phyloP scores from a whole-genome alignment of 2,888 invertebrate species.

The Rhagium mordax region DNA sequence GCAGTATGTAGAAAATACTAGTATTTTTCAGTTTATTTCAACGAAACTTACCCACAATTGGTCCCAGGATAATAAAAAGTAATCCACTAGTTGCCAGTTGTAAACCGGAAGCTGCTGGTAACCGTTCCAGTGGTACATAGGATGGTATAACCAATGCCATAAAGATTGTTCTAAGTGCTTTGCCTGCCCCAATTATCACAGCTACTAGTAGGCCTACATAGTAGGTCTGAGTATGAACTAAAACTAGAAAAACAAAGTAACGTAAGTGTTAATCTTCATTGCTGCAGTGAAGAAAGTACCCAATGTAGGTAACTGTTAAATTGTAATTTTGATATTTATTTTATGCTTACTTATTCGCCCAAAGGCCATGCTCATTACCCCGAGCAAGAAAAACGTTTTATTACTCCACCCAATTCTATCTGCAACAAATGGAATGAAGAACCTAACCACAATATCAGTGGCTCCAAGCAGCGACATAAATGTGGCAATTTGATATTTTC shows the following conservation, averaged over 20 bases:
- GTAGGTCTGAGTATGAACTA: constrained; percentile 76
- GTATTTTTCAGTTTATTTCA: neutral
- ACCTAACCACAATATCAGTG: constrained; percentile 77
- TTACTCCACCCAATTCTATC: constrained; percentile 81
- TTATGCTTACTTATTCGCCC: constrained; percentile 76
- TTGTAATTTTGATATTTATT: too few relatives aligned
- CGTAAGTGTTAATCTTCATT: neutral
- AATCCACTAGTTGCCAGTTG: constrained; percentile 80
- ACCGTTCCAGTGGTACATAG: constrained; percentile 78
- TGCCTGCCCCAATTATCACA: constrained; percentile 79
- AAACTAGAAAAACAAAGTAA: constrained; percentile 66
- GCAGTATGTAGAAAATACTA: too few relatives aligned
- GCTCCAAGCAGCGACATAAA: constrained; percentile 81
- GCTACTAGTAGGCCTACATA: constrained; percentile 74
- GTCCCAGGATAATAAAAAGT: constrained; percentile 76
- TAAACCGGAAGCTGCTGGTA: constrained; percentile 81
- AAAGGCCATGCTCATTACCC: constrained; percentile 78
- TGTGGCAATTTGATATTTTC: constrained; percentile 75
- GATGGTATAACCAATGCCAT: constrained; percentile 83
- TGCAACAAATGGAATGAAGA: constrained; percentile 79
- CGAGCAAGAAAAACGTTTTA: constrained; percentile 80
- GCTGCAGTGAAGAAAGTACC: too few relatives aligned
- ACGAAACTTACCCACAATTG: constrained; percentile 75
- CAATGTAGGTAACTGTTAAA: too few relatives aligned
- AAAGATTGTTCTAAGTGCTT: constrained; percentile 81